Evolutionary conservation across 2,888 invertebrate species (phyloP), one percentile per base, ranked within the genome.

Genomic region (Branchipolynoe longqiensis): DNA sequence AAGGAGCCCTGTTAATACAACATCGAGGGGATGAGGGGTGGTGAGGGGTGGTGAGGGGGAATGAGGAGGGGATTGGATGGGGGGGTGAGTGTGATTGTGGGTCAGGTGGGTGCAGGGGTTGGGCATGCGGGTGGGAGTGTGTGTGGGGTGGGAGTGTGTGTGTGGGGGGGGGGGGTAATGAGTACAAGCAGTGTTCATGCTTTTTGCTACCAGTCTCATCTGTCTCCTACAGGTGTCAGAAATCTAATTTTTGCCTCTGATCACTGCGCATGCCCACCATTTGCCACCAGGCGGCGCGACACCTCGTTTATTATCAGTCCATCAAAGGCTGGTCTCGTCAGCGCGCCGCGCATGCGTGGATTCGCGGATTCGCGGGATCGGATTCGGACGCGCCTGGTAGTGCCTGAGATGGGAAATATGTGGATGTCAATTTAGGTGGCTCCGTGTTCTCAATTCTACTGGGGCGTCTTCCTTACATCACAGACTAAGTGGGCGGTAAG

Each of bases 331-430:
- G 38, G 38, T 69, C n/a, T 69, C 36, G 38, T 69, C 69, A 69
- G 69, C n/a, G 38, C n/a, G n/a, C n/a, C n/a, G 22, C 38, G 36
- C 36, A 1, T 36, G 69, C 36, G 18, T 4, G 69, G 69, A 36
- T 18, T 33, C 69, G 38, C 36, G 69, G 62, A 28, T n/a, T n/a
- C n/a, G 62, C 62, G 22, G 28, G 62, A 33, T 69, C 36, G 38
- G 69, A 69, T 69, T 69, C 18, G 69, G 69, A 38, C 33, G 33
- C 69, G 69, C 14, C 18, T n/a, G 14, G 38, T 3, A 22, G 2
- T 36, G 69, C 3, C 69, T 33, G 69, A 36, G 69, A 69, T 69
- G 69, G 69, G 69, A 69, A 69, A 69, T 69, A 69, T 69, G 69
- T 69, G 69, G 69, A 69, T 69, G 69, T 69, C 69, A 69, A 69